phyloP scores from a whole-genome alignment of 2,797 vertebrate genomes.

The Dromococcyx pavoninus region DNA sequence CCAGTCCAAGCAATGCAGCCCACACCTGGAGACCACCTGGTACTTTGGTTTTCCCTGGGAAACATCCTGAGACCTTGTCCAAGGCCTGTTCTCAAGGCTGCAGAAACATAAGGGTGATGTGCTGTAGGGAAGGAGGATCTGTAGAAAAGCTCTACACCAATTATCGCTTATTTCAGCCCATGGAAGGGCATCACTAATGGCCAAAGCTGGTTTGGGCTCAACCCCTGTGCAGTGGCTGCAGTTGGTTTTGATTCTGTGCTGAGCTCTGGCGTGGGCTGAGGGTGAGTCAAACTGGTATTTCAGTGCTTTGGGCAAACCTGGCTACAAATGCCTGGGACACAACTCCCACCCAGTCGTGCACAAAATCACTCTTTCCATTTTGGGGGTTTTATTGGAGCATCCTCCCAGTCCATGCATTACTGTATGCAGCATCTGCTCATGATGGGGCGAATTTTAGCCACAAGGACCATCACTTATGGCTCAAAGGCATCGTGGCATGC shows the following conservation, averaged over 20 bases:
- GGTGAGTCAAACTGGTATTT: neutral
- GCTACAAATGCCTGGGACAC: neutral
- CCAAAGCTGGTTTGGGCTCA: neutral
- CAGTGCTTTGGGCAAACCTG: neutral
- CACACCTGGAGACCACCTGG: neutral
- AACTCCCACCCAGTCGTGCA: neutral
- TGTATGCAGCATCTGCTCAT: neutral
- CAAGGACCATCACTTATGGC: rapidly evolving
- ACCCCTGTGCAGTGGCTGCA: neutral
- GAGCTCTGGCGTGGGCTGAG: neutral
- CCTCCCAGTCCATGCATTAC: rapidly evolving
- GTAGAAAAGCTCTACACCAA: neutral
- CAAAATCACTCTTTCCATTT: neutral
- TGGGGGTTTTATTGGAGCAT: rapidly evolving
- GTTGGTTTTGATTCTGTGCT: neutral
- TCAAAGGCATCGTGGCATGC: neutral
- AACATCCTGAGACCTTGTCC: neutral
- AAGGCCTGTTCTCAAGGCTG: neutral
- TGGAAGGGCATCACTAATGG: rapidly evolving
- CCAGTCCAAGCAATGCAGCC: rapidly evolving
- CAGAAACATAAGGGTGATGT: rapidly evolving
- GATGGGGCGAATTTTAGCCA: rapidly evolving
- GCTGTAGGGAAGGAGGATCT: neutral
- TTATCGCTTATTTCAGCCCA: neutral
- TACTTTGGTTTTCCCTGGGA: neutral